Conservation (phyloP, 2,888 invertebrate genomes). For the Nephrotoma flavescens region DNA sequence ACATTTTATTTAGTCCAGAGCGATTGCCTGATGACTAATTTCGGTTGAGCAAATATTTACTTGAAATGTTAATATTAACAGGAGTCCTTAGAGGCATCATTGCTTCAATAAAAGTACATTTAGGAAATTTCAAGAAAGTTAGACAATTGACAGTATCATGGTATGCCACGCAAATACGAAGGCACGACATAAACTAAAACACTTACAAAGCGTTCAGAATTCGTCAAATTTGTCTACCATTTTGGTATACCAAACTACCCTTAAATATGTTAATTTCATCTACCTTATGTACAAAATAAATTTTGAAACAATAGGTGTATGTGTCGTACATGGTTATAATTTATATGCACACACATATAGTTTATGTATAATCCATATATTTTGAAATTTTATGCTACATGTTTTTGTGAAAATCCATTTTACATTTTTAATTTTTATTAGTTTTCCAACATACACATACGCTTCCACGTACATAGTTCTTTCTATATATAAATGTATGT, state of each 20-base stretch:
- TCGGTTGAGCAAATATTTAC: too few species aligned
- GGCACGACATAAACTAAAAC: too few species aligned
- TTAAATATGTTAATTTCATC: neutral
- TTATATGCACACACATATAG: neutral
- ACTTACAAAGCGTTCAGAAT: too few species aligned
- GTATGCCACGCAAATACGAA: too few species aligned
- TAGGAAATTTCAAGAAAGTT: too few species aligned
- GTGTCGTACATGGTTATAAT: neutral
- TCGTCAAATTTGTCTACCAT: neutral
- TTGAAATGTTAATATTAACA: too few species aligned
- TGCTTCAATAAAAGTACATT: too few species aligned
- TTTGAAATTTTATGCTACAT: neutral
- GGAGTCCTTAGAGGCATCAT: too few species aligned
- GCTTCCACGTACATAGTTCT: neutral
- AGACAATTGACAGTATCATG: too few species aligned
- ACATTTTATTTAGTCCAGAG: too few species aligned
- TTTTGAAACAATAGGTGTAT: neutral
- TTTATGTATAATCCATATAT: neutral
- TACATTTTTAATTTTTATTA: neutral
- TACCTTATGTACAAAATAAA: neutral
- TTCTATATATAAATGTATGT: neutral
- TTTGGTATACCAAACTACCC: neutral
- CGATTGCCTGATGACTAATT: too few species aligned
- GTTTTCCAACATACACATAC: neutral
- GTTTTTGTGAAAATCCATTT: neutral